phyloP scores from a whole-genome alignment of 1,140 invertebrate genomes.

The Penaeus chinensis region DNA sequence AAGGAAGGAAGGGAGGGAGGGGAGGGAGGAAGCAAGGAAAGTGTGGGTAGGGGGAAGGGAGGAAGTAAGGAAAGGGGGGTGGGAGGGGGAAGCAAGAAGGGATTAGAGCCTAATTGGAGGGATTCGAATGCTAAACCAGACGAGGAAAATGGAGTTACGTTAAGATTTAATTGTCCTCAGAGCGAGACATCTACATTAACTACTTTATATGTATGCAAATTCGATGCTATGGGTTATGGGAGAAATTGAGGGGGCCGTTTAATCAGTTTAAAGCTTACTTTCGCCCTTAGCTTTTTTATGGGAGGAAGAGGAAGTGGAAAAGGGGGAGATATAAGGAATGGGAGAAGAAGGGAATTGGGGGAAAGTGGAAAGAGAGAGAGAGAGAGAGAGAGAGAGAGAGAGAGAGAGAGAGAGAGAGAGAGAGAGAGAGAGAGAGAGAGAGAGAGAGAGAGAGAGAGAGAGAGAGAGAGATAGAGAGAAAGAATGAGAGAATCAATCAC shows the following conservation, averaged over 20 bases:
- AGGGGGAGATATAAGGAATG: neutral
- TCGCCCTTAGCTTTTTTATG: neutral
- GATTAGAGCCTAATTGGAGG: slow-evolving; percentile 49
- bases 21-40: no score
- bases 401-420: neutral
- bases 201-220: slow-evolving; percentile 52
- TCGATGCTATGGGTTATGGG: neutral
- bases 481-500: neutral
- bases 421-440: neutral
- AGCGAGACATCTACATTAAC: slow-evolving; percentile 31
- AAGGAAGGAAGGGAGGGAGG: neutral
- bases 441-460: neutral
- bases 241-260: neutral
- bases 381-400: neutral
- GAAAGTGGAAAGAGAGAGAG: neutral
- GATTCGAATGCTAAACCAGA: slow-evolving; percentile 43
- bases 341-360: neutral
- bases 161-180: slow-evolving; percentile 35
- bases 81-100: slow-evolving; percentile 8
- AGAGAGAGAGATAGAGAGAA: neutral
- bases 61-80: neutral
- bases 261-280: neutral
- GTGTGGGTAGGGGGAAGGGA: neutral
- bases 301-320: neutral
- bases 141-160: slow-evolving; percentile 53